Evolutionary conservation across 2,113 vertebrate species (phyloP), one percentile per base, ranked within the genome.

Genomic region (Cyrtonyx montezumae): DNA sequence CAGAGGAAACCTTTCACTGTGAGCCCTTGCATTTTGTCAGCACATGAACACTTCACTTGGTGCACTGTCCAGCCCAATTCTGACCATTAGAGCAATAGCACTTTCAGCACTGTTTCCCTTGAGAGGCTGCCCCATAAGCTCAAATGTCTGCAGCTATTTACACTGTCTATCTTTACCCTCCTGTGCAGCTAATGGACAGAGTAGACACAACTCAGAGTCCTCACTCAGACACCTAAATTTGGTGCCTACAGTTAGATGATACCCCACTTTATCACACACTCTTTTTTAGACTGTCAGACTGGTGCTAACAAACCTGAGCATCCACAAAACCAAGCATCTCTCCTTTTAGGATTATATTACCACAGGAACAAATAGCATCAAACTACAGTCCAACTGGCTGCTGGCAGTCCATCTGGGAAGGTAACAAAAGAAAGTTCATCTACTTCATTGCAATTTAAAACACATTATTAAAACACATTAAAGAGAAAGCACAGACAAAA

Each of bases 61-160:
- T 59, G 69, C 53, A 63, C 18, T 28, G 30, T 67, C 59, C 59
- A 51, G 34, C 9, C n/a, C 34, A 34, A 34, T 77, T 77, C 43
- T 61, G 67, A 73, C 59, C 65, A 37, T 73, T 80, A 83, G 65
- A 78, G 55, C 78, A 58, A 69, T 8, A 23, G 74, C 59, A 84
- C 80, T 90, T 90, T 70, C 91, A 91, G 34, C 74, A 87, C 55
- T 5, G 30, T 43, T 89, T 80, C 78, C 48, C 63, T 79, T 49
- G 55, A 76, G 37, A 87, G 59, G 48, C 53, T 68, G 32, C 25
- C 69, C 65, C 53, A 20, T 32, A 87, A 89, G 53, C 48, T 91
- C 89, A 59, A 30, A 79, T 78, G 30, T 56, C 88, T 85, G 62
- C 19, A 91, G 68, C 42, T 67, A 84, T 87, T 87, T 74, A 85